Conservation (phyloP, 2,888 invertebrate species). For the Cryptocephalus primarius region DNA sequence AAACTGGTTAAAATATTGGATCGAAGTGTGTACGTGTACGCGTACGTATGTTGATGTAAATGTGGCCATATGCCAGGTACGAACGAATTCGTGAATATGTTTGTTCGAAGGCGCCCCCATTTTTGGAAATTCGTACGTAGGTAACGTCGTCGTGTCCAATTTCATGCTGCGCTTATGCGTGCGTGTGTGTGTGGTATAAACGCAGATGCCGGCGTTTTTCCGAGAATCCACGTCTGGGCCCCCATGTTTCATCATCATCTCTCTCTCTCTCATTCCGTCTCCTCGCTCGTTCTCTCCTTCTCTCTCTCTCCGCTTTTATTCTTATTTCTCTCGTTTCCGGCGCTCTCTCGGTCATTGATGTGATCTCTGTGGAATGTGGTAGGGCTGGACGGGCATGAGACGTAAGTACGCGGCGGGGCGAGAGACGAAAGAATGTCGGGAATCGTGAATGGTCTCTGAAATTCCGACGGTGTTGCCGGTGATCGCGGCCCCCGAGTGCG, state of each 20-base stretch:
- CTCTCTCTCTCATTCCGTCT: conserved; percentile 2
- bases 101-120: no score
- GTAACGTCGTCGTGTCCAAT: no score
- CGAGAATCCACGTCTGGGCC: conserved; percentile 22
- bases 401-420: conserved; percentile 22
- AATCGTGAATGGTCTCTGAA: conserved; percentile 38
- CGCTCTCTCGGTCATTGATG: conserved; percentile 38
- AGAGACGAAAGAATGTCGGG: conserved; percentile 35
- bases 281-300: conserved; percentile 23
- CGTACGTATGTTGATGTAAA: no score
- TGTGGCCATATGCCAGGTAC: no score
- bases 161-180: no score
- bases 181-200: no score
- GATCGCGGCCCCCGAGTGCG: conserved; percentile 16
- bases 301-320: conserved; percentile 15
- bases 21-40: no score
- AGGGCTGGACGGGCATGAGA: conserved; percentile 27
- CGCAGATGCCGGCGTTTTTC: conserved; percentile 14
- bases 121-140: no score
- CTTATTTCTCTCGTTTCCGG: conserved; percentile 32
- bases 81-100: no score
- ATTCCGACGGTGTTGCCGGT: conserved; percentile 27
- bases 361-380: conserved; percentile 40
- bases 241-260: neutral
- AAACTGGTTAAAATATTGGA: no score